Conservation (phyloP, 2,797 vertebrate genomes). For the Ctenopoma kingsleyae region DNA sequence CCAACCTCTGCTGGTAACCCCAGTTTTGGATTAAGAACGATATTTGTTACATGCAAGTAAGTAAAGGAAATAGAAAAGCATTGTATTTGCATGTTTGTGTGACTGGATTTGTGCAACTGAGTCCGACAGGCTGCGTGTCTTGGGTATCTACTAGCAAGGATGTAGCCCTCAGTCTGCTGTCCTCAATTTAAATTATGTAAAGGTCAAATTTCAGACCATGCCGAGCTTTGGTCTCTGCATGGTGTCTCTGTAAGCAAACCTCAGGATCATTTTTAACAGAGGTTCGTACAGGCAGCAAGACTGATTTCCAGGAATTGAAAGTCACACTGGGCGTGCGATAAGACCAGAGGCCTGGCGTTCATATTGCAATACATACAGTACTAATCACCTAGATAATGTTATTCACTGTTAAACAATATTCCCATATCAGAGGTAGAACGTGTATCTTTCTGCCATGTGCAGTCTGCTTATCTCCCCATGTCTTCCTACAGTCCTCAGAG, state of each 20-base stretch:
- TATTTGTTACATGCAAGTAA: conserved; percentile 23
- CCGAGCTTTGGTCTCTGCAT: conserved; percentile 55
- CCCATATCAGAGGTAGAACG: conserved; percentile 56
- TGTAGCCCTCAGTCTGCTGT: conserved; percentile 37
- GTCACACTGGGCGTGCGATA: conserved; percentile 59
- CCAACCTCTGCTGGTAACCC: conserved; percentile 16
- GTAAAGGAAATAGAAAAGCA: background rate
- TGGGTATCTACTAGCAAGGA: conserved; percentile 23
- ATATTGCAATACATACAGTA: conserved; percentile 54
- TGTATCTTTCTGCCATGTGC: conserved; percentile 48
- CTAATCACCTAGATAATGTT: conserved; percentile 70
- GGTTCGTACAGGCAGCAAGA: conserved; percentile 52
- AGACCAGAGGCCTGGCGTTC: conserved; percentile 61
- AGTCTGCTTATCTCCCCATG: conserved; percentile 60
- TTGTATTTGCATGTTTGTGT: background rate
- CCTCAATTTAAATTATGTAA: conserved; percentile 66
- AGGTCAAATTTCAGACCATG: conserved; percentile 62
- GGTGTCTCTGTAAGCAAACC: conserved; percentile 60
- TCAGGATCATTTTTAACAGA: conserved; percentile 52
- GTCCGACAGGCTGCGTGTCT: conserved; percentile 19
- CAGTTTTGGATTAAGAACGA: conserved; percentile 13
- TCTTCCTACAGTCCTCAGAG: conserved; percentile 44
- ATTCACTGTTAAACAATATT: conserved; percentile 65
- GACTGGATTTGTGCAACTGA: conserved; percentile 3
- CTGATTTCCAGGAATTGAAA: conserved; percentile 61